These are phyloP conservation scores for Sterrhoptilus dennistouni DNA, from an alignment of 2,113 vertebrate genomes.

Conservation along the genomic window DNA sequence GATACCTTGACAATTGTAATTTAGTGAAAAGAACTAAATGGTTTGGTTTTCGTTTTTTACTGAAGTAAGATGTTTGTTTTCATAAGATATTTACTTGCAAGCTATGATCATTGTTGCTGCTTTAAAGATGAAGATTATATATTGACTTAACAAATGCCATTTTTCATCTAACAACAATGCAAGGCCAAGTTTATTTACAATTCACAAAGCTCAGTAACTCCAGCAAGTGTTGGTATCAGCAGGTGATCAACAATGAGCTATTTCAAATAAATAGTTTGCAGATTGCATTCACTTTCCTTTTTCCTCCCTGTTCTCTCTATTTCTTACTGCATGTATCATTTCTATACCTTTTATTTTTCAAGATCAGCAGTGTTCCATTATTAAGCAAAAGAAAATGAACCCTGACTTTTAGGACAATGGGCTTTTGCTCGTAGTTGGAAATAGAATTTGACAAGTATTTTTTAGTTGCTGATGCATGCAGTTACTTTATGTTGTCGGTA, in stretches of 20 bases:
- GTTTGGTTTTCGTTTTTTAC: background rate
- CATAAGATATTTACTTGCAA: background rate
- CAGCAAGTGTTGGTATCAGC: background rate
- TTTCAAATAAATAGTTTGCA: background rate
- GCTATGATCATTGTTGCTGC: background rate
- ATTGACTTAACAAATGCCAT: background rate
- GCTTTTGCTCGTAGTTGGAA: background rate
- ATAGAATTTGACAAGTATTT: background rate
- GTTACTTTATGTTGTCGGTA: background rate
- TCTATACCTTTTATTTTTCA: background rate
- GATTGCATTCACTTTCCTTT: background rate
- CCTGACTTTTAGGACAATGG: background rate
- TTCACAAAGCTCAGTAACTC: background rate
- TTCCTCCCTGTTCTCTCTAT: background rate
- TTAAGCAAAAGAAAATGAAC: background rate
- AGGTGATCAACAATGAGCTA: background rate
- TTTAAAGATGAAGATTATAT: background rate
- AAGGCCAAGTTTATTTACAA: background rate
- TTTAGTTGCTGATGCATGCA: background rate
- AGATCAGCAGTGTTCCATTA: background rate
- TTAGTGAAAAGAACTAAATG: background rate
- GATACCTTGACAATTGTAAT: background rate
- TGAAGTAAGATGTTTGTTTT: background rate
- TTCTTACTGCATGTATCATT: background rate
- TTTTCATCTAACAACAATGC: background rate